These are phyloP conservation scores for Glossosoma conforme DNA, from an alignment of 1,140 invertebrate species.

Conservation along the genomic window DNA sequence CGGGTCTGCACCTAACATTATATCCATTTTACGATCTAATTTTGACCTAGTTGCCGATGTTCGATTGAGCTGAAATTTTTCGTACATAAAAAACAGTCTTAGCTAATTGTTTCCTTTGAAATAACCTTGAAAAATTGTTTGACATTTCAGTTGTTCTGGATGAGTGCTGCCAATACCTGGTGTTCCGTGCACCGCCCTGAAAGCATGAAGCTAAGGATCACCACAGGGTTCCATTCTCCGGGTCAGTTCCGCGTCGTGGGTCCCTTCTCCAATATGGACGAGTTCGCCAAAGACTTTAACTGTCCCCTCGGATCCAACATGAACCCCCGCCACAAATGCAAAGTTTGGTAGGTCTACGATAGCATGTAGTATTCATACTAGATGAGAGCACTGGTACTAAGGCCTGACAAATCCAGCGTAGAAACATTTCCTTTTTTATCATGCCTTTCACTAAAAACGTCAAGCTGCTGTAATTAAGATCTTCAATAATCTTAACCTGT, in stretches of 20 bases:
- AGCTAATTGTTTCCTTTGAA: neutral
- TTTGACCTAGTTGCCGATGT: too few relatives aligned
- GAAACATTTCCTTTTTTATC: too few relatives aligned
- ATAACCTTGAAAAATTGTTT: slow-evolving; percentile 6
- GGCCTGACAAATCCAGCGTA: too few relatives aligned
- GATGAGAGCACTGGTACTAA: too few relatives aligned
- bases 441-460: too few relatives aligned
- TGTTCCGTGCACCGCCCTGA: slow-evolving; percentile 61
- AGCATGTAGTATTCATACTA: too few relatives aligned
- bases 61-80: too few relatives aligned
- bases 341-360: slow-evolving; percentile 80
- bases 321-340: slow-evolving; percentile 86
- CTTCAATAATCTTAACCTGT: too few relatives aligned
- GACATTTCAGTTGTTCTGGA: slow-evolving; percentile 61
- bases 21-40: too few relatives aligned
- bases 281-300: slow-evolving; percentile 83
- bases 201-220: slow-evolving; percentile 66
- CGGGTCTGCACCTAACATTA: too few relatives aligned
- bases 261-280: slow-evolving; percentile 82
- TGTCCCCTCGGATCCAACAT: slow-evolving; percentile 77
- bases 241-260: slow-evolving; percentile 80
- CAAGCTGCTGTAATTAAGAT: too few relatives aligned
- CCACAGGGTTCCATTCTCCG: slow-evolving; percentile 73
- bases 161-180: slow-evolving; percentile 58
- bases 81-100: neutral